Base-by-base conservation (phyloP, 2,113 vertebrate species). In the Furnarius figulus region DNA sequence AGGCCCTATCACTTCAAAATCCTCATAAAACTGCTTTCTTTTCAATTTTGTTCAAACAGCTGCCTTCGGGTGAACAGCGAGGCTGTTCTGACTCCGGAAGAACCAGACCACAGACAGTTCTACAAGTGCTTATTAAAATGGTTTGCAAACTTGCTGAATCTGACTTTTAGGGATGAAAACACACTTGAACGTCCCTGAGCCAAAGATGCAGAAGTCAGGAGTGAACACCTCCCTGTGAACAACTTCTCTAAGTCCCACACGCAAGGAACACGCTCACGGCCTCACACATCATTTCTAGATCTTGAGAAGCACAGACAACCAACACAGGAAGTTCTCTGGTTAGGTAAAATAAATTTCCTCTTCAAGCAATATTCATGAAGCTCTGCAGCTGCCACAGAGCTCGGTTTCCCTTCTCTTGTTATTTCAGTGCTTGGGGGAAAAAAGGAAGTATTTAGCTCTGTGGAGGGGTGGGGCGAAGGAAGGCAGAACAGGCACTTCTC, bases 281-380 rank as follows among this genome's bases (percentile, higher is more conserved):
- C 50, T 71, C 23, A 66, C 61, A 91, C 18, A 35, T 71, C 47
- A 88, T 79, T 83, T 76, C 92, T 90, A 84, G 37, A 88, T 86
- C 95, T 96, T 91, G 18, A 96, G 70, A 93, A 88, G 77, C 17
- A 96, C 85, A 88, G 95, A 97, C 56, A 58, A 73, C 75, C 89
- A 72, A 76, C 92, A 95, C 97, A 98, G 98, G 98, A 98, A 98
- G 95, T 33, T 47, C 76, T 94, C 61, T 88, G 84, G 97, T 97
- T 96, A 98, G 95, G 97, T 95, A 97, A 98, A 98, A 89, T 59
- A 94, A 85, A 96, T 98, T 98, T 98, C 98, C 98, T 97, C 96
- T 97, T 97, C 95, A 97, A 96, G 94, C 92, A 96, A 94, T 90
- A 95, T 80, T 97, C 97, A 94, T 56, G 96, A 95, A 95, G 63